Conservation (phyloP, 2,888 invertebrate species). For the Venustoraphidia nigricollis region DNA sequence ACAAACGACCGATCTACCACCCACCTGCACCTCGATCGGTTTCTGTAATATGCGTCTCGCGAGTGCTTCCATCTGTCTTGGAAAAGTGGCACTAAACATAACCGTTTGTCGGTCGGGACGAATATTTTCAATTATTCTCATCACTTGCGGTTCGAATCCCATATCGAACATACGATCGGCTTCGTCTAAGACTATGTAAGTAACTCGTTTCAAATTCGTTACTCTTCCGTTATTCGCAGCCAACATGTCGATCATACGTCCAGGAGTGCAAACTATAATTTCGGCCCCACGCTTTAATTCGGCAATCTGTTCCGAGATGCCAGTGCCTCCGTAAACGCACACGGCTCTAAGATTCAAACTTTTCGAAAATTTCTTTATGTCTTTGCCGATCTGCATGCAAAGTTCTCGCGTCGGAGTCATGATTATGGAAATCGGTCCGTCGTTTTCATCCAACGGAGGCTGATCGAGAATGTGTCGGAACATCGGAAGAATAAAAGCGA, state of each 20-base stretch:
- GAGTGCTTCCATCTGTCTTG: conserved; percentile 96
- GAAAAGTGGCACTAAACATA: conserved; percentile 98
- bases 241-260: conserved; percentile 99
- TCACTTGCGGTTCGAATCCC: conserved; percentile 95
- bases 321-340: conserved; percentile 97
- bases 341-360: conserved; percentile 73
- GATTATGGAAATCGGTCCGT: conserved; percentile 92
- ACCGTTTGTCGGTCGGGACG: conserved; percentile 95
- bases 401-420: conserved; percentile 97
- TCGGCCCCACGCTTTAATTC: conserved; percentile 93
- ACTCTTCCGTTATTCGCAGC: conserved; percentile 96
- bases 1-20: conserved; percentile 92
- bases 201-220: conserved; percentile 91
- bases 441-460: conserved; percentile 82
- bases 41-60: conserved; percentile 84
- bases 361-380: conserved; percentile 89
- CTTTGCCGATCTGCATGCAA: conserved; percentile 96
- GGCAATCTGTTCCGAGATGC: conserved; percentile 85
- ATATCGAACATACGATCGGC: conserved; percentile 99
- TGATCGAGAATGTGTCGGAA: conserved; percentile 94
- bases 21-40: conserved; percentile 95
- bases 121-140: conserved; percentile 95
- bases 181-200: conserved; percentile 95
- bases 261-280: conserved; percentile 98
- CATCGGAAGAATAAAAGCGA: conserved; percentile 97